Evolutionary conservation across 2,888 invertebrate genomes (phyloP).

Genomic region (Adelognathus sp.): DNA sequence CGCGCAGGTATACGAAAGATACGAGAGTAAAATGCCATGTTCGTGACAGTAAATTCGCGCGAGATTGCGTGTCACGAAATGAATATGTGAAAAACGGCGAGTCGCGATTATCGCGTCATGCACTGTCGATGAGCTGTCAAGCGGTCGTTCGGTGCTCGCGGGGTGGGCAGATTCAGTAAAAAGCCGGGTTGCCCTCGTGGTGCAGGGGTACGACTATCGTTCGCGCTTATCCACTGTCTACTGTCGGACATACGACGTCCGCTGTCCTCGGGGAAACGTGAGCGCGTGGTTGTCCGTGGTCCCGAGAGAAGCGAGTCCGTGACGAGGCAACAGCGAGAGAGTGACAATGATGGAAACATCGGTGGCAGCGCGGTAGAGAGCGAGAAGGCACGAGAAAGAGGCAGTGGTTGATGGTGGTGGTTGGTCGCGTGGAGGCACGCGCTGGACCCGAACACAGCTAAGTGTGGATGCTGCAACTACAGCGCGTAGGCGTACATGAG

Average conservation of each 20-base stretch:
- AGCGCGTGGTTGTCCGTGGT: slow-evolving; percentile 47
- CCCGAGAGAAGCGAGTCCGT: slow-evolving; percentile 7
- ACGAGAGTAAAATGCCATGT: background rate
- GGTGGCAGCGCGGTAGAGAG: slow-evolving; percentile 43
- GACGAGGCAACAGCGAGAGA: slow-evolving; percentile 7
- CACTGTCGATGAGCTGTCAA: slow-evolving; percentile 61
- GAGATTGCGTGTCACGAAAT: background rate
- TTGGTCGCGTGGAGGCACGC: slow-evolving; percentile 81
- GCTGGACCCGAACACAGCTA: slow-evolving; percentile 79
- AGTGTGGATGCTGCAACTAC: slow-evolving; percentile 80
- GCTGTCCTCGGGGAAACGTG: slow-evolving; percentile 69
- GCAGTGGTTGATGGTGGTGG: slow-evolving; percentile 78
- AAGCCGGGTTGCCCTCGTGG: slow-evolving; percentile 28
- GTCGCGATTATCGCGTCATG: slow-evolving; percentile 36
- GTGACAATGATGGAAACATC: background rate
- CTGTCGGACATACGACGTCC: slow-evolving; percentile 61
- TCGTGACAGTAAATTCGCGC: background rate
- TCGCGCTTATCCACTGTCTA: slow-evolving; percentile 64
- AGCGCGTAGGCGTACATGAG: slow-evolving; percentile 78
- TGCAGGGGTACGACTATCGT: slow-evolving; percentile 61
- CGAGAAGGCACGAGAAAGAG: slow-evolving; percentile 40
- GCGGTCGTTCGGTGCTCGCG: background rate
- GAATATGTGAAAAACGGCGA: background rate
- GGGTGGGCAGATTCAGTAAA: slow-evolving; percentile 10
- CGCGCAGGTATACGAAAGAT: background rate